A percentile compares a stretch with the other conserved stretches of the same genome.
These are phyloP conservation scores for Arctopsyche grandis DNA, from an alignment of 1,140 invertebrate genomes.

Conservation along the genomic window DNA sequence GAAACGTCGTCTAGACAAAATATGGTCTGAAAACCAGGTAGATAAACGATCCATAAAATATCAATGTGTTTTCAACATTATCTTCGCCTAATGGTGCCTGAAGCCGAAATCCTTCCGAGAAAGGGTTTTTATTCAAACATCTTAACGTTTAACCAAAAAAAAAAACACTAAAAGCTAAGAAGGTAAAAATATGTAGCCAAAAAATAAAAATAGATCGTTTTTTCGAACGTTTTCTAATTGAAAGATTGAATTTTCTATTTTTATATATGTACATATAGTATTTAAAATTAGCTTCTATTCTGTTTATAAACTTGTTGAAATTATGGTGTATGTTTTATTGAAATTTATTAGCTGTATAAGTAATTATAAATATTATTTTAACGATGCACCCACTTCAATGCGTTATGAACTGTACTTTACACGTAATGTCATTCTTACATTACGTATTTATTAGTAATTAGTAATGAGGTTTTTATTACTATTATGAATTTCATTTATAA, in stretches of 20 bases:
- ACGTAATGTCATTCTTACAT: too few species aligned
- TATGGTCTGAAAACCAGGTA: not conserved
- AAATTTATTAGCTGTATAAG: conserved; percentile 47
- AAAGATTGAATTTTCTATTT: too few species aligned
- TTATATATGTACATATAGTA: not conserved
- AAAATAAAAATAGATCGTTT: too few species aligned
- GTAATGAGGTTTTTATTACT: too few species aligned
- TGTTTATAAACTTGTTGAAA: not conserved
- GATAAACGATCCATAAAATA: not conserved
- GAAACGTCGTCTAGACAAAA: not conserved
- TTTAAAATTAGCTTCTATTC: not conserved
- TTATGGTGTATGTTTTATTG: conserved; percentile 33
- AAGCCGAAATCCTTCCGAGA: conserved; percentile 1
- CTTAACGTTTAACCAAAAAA: not conserved
- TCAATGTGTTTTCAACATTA: not conserved
- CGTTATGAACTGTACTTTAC: conserved; percentile 39
- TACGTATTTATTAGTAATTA: too few species aligned
- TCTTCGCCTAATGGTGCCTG: not conserved
- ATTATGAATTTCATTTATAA: too few species aligned
- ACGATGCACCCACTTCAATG: conserved; percentile 29
- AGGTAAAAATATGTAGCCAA: too few species aligned
- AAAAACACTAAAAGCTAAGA: not conserved
- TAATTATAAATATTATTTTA: conserved; percentile 46
- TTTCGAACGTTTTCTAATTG: too few species aligned
- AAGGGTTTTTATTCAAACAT: not conserved